Base-by-base conservation (phyloP, 2,113 vertebrate genomes). In the Suncus etruscus region DNA sequence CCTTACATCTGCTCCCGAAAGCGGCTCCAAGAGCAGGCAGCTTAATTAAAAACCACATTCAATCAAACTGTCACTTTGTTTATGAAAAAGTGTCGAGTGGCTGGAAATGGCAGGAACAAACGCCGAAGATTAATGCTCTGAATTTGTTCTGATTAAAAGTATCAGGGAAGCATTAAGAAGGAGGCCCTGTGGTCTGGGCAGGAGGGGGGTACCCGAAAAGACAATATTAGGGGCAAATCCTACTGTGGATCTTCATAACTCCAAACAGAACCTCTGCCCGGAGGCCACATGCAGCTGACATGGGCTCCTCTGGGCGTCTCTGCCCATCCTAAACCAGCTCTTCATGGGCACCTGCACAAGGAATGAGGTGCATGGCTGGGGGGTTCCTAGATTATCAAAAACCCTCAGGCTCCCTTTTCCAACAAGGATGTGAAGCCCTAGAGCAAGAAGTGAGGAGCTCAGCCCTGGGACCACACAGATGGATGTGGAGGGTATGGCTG, bases 21-120 rank as follows among this genome's bases (percentile, higher is more conserved):
- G 90, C 82, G 47, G 69, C 66, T 95, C 86, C 65, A n/a, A 94
- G 79, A 81, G 87, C 93, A 92, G 77, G 90, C 76, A 70, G 81
- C 51, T 92, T 95, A 94, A 95, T 95, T 95, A 94, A 95, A 96
- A 95, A 87, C 58, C 77, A 88, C 83, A 83, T 91, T 95, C 95
- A 90, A 92, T 94, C 95, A 97, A 94, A 93, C 92, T 89, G 89
- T 95, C 95, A 96, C 91, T 87, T 63, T 96, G 91, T 96, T 95
- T 95, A 95, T 93, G 79, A 94, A 89, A 79, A 92, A 90, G 70
- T 51, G 27, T 88, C n/a, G 6, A 89, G 83, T 85, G 84, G 86
- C 85, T 91, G 81, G 84, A 92, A 95, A 91, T 91, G 91, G 83
- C 73, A 95, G 86, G 83, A 84, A 79, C 54, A 58, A 81, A 77